Evolutionary conservation across 2,888 invertebrate species (phyloP).

Genomic region (Nysson spinosus): DNA sequence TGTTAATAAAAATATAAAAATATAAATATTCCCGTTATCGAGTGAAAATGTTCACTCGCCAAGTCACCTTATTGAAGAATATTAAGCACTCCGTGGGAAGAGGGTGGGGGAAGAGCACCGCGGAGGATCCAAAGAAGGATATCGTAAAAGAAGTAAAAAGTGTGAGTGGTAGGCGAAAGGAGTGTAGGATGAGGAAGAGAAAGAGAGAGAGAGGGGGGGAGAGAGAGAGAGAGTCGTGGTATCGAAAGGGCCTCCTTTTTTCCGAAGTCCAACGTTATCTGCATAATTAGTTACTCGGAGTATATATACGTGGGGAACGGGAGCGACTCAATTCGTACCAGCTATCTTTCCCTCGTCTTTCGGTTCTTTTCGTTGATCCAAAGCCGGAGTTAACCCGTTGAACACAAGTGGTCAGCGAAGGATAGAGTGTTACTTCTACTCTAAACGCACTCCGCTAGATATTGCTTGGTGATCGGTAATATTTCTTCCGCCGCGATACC

Average conservation of each 20-base stretch:
- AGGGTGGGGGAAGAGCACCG: neutral
- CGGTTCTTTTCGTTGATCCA: neutral
- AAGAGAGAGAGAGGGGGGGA: constrained; percentile 43
- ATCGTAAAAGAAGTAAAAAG: constrained; percentile 45
- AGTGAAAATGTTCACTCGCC: constrained; percentile 7
- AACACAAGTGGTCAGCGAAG: too few relatives aligned
- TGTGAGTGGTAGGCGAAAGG: constrained; percentile 44
- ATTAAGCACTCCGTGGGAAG: constrained; percentile 29
- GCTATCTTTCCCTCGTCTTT: neutral
- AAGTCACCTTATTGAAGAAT: constrained; percentile 29
- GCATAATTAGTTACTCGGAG: constrained; percentile 69
- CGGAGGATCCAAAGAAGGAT: constrained; percentile 34
- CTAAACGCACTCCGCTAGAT: constrained; percentile 30
- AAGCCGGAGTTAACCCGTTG: too few relatives aligned
- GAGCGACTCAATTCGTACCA: constrained; percentile 66
- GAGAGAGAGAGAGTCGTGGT: constrained; percentile 51
- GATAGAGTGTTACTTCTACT: constrained; percentile 19
- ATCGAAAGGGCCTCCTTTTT: constrained; percentile 61
- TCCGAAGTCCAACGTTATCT: constrained; percentile 65
- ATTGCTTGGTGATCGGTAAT: constrained; percentile 10
- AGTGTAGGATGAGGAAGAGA: constrained; percentile 42
- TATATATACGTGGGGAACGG: constrained; percentile 55
- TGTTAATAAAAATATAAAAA: too few relatives aligned
- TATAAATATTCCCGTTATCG: too few relatives aligned
- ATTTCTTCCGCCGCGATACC: constrained; percentile 22